Percentiles rank a stretch among this genome's conserved stretches.
phyloP scores from a whole-genome alignment of 2,888 invertebrate genomes.

The Perizoma flavofasciatum region DNA sequence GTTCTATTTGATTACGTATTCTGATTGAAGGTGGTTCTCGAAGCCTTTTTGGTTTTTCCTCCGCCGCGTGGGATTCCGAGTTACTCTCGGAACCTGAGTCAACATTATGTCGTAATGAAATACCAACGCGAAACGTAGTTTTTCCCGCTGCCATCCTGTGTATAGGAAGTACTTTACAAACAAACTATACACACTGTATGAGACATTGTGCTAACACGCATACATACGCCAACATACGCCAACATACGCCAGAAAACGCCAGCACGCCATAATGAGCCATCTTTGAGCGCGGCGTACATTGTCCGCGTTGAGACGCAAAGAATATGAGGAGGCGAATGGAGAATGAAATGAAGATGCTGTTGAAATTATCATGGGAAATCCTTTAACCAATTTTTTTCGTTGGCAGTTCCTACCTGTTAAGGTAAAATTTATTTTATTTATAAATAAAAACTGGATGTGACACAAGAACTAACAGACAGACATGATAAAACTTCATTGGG shows the following conservation, averaged over 20 bases:
- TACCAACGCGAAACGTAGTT: background rate
- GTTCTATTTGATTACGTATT: too few relatives aligned
- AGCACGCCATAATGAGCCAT: constrained; percentile 16
- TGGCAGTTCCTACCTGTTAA: too few relatives aligned
- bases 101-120: background rate
- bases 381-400: too few relatives aligned
- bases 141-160: background rate
- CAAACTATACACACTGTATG: too few relatives aligned
- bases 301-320: constrained; percentile 11
- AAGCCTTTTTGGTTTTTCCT: too few relatives aligned
- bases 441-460: too few relatives aligned
- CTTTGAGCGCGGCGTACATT: constrained; percentile 23
- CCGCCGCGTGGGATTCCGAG: too few relatives aligned
- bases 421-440: too few relatives aligned
- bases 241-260: background rate
- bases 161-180: background rate
- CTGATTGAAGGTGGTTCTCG: too few relatives aligned
- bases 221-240: background rate
- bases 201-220: constrained; percentile 10
- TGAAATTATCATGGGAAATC: background rate
- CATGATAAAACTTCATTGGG: too few relatives aligned
- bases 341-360: constrained; percentile 12
- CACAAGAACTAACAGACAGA: too few relatives aligned
- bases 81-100: too few relatives aligned
- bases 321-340: constrained; percentile 2